Conservation (phyloP, 2,888 invertebrate genomes). For the Pseudococcus longispinus region DNA sequence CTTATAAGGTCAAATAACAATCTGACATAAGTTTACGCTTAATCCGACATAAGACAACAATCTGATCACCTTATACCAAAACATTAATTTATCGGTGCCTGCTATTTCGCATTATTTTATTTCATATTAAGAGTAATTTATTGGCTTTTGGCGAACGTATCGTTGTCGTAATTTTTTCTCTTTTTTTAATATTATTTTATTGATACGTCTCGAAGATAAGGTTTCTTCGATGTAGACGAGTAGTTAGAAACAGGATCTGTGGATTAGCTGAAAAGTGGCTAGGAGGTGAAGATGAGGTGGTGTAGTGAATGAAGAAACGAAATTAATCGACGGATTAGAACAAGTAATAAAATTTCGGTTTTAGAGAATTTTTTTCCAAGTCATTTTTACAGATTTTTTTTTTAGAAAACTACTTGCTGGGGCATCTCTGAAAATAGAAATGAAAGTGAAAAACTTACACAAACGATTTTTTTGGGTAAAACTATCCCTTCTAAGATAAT, state of each 20-base stretch:
- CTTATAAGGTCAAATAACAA: conserved; percentile 32
- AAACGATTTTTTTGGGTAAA: too few species aligned
- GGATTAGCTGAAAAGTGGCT: neutral
- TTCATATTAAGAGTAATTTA: neutral
- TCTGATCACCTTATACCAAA: conserved; percentile 5
- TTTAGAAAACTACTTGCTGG: too few species aligned
- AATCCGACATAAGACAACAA: conserved; percentile 20
- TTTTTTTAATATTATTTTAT: neutral
- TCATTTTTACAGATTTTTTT: too few species aligned
- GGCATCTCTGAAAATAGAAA: too few species aligned
- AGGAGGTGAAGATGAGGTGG: neutral
- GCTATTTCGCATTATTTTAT: neutral
- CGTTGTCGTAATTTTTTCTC: neutral
- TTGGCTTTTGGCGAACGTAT: neutral
- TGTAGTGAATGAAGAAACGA: neutral
- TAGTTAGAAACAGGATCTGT: neutral
- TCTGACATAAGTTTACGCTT: conserved; percentile 21
- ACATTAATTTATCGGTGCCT: neutral
- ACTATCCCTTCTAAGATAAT: too few species aligned
- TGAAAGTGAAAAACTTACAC: too few species aligned
- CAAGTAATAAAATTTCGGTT: neutral
- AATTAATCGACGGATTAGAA: too few species aligned
- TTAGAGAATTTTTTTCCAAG: too few species aligned
- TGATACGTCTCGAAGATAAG: neutral
- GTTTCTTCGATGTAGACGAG: neutral